Base-by-base conservation (phyloP, 2,113 vertebrate species). In the Gallinago paraguaiae region DNA sequence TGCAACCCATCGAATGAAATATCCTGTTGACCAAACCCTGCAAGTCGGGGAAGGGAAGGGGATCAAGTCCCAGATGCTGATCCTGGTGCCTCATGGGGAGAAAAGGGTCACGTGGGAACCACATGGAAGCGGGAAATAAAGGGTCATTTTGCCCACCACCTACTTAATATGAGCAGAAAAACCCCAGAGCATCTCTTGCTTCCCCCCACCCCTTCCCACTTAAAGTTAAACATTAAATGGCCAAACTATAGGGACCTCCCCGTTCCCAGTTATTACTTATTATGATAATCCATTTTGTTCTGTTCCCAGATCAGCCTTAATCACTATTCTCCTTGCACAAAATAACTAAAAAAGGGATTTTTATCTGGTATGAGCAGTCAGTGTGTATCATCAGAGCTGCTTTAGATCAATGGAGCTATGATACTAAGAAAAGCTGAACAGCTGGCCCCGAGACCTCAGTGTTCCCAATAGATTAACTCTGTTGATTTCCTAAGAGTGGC, bases 301-400 rank as follows among this genome's bases (percentile, higher is more conserved):
- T 94, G 60, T 88, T 76, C 77, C 80, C 65, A 57, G 64, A 75
- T 88, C 86, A 90, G 82, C 64, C 60, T 81, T 86, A 94, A 82
- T 71, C 80, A 35, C 57, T 53, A 80, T 60, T 88, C 64, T 92
- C 57, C 79, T 86, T 60, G 53, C 56, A 93, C 51, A 86, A 71
- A 91, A 81, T 61, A 68, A 80, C 82, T 41, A 43, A 77, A 90
- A 88, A 83, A 50, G 9, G 43, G 31, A 46, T 48, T 78, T 71
- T 95, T 88, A 51, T 90, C 76, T 83, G 80, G 30, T 53, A 20
- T 1, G 10, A 86, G 74, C 76, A 90, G 88, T 37, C 57, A 24
- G 69, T 19, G 86, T 75, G 79, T 28, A 71, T 37, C 90, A 60
- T 31, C 82, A 88, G 72, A 86, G 80, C 82, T 76, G 82, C 60